phyloP scores from a whole-genome alignment of 2,888 invertebrate genomes.

The Euclidia mi region DNA sequence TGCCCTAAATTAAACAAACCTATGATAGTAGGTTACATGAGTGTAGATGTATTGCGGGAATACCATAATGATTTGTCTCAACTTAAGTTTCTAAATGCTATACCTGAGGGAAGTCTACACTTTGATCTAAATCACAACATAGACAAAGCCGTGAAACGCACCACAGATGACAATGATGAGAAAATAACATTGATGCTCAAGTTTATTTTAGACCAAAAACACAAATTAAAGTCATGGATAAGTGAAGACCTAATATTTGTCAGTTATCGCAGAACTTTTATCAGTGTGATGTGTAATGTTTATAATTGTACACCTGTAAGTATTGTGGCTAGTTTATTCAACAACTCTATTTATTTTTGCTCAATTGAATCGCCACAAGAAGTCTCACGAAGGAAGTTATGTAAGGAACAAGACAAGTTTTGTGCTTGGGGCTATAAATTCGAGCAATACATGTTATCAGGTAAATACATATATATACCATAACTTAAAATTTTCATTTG shows the following conservation, averaged over 20 bases:
- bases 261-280: constrained; percentile 62
- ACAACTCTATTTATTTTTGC: constrained; percentile 63
- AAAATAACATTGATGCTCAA: constrained; percentile 59
- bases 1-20: constrained; percentile 32
- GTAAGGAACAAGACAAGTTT: constrained; percentile 41
- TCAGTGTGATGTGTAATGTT: constrained; percentile 59
- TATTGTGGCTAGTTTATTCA: constrained; percentile 55
- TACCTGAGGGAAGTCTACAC: constrained; percentile 39
- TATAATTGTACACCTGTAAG: constrained; percentile 42
- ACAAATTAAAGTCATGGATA: constrained; percentile 26
- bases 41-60: constrained; percentile 58
- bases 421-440: constrained; percentile 59
- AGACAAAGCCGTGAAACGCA: constrained; percentile 57
- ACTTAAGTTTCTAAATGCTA: constrained; percentile 56
- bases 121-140: constrained; percentile 62
- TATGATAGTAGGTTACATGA: constrained; percentile 60
- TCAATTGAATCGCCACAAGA: constrained; percentile 51
- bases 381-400: constrained; percentile 26
- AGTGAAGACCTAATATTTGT: constrained; percentile 46
- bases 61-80: constrained; percentile 59
- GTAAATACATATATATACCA: constrained; percentile 25
- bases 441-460: constrained; percentile 60
- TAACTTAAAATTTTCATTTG: too few relatives aligned
- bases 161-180: constrained; percentile 60
- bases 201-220: constrained; percentile 52